phyloP scores from a whole-genome alignment of 2,888 invertebrate genomes.

The Crioceris asparagi region DNA sequence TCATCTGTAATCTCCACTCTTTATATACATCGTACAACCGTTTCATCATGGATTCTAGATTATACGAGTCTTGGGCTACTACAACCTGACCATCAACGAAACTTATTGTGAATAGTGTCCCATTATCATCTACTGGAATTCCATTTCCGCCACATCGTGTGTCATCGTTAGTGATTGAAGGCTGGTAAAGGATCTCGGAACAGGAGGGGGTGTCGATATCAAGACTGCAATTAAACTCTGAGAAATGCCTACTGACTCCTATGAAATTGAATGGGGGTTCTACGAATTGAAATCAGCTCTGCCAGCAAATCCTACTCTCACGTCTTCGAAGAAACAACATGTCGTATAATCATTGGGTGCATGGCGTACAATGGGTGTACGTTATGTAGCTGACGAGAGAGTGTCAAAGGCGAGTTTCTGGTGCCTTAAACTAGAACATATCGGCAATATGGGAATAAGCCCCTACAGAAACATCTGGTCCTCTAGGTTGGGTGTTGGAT shows the following conservation, averaged over 20 bases:
- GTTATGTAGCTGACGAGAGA: slow-evolving; percentile 6
- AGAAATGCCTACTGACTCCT: slow-evolving; percentile 2
- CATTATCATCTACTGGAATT: too few relatives aligned
- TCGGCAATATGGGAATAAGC: not conserved
- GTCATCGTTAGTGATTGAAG: not conserved
- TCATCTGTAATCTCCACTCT: too few relatives aligned
- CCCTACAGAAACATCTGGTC: not conserved
- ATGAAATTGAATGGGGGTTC: slow-evolving; percentile 2
- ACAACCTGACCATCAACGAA: too few relatives aligned
- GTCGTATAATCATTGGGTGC: slow-evolving; percentile 1
- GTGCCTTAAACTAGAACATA: not conserved
- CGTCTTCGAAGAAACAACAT: slow-evolving; percentile 3
- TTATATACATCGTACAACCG: too few relatives aligned
- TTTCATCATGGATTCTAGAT: too few relatives aligned
- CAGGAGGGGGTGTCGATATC: not conserved
- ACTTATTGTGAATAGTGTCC: too few relatives aligned
- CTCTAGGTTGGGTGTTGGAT: too few relatives aligned
- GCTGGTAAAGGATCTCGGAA: slow-evolving; percentile 1
- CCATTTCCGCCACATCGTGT: too few relatives aligned
- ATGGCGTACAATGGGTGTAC: slow-evolving; percentile 5
- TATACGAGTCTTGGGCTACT: too few relatives aligned
- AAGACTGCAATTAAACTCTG: not conserved
- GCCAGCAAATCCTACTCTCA: slow-evolving; percentile 6
- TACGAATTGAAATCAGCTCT: slow-evolving; percentile 1
- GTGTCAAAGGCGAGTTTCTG: not conserved